Base-by-base conservation (phyloP, 2,797 vertebrate species). In the Characodon lateralis region DNA sequence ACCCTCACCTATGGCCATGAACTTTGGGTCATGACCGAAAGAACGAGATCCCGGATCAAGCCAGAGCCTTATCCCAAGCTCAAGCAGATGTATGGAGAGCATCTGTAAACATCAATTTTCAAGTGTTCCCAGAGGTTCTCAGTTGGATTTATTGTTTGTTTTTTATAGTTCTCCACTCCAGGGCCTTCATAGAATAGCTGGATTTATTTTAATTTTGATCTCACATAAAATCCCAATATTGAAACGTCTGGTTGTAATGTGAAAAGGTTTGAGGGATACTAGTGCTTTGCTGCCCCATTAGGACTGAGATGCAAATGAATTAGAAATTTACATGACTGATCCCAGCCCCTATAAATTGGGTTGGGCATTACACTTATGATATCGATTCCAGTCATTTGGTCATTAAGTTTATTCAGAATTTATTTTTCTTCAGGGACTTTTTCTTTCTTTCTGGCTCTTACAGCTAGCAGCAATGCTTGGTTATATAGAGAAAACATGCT, bases 381-480 rank as follows among this genome's bases (percentile, higher is more conserved):
- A 35, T 31, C 73, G 72, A 74, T 73, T 80, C 20, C 31, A 56
- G 6, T 53, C 56, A 3, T 75, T 61, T 46, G 48, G 22, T 73
- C 7, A 18, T 71, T 5, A 61, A 43, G 76, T 14, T 77, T 48
- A 26, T n/a, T 24, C 51, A 58, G 20, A 72, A 35, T 13, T 22
- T 22, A 10, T 65, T 65, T 35, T 63, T 50, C 55, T 26, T 55
- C 16, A 6, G 28, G 16, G 73, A 14, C 1, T 31, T 43, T n/a
- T n/a, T 46, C 0, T n/a, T 71, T 68, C 20, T 83, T 77, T 31
- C 41, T 31, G 73, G 18, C 69, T 53, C 61, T 43, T 73, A 68
- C 56, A 53, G 41, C 46, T 20, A 59, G 75, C 80, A 66, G 53
- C 13, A 72, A 65, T 81, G 51, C 39, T 68, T 28, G 22, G 6